Conservation (phyloP, 2,888 invertebrate genomes). For the Caradrina kadenii region DNA sequence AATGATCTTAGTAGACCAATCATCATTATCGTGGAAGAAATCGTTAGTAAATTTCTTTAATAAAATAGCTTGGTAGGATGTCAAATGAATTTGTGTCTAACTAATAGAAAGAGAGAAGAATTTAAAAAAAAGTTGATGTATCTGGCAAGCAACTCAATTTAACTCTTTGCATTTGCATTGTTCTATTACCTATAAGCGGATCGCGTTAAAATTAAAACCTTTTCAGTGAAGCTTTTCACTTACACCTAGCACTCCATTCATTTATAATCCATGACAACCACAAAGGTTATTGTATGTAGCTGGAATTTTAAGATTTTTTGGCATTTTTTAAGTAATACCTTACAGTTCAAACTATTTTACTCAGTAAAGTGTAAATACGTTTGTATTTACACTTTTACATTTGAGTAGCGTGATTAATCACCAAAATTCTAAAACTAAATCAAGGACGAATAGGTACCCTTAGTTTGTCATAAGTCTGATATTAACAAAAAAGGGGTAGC, state of each 20-base stretch:
- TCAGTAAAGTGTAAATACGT: conserved; percentile 16
- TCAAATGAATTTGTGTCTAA: too few relatives aligned
- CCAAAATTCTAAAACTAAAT: neutral
- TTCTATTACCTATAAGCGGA: neutral
- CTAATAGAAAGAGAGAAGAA: too few relatives aligned
- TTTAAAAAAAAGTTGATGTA: neutral
- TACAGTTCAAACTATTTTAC: conserved; percentile 11
- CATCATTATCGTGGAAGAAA: neutral
- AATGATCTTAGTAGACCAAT: neutral
- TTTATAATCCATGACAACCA: conserved; percentile 19
- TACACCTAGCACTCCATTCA: conserved; percentile 22
- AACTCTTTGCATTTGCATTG: too few relatives aligned
- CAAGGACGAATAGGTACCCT: neutral
- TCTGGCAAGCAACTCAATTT: neutral
- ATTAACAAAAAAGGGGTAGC: too few relatives aligned
- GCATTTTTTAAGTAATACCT: conserved; percentile 31
- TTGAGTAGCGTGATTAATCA: conserved; percentile 28
- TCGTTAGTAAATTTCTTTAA: neutral
- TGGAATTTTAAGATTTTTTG: conserved; percentile 33
- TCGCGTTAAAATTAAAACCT: too few relatives aligned
- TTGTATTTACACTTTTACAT: conserved; percentile 25
- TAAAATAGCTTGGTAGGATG: too few relatives aligned
- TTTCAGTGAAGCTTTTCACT: neutral
- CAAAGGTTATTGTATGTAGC: conserved; percentile 31
- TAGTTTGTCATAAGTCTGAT: too few relatives aligned